Evolutionary conservation across 2,888 invertebrate genomes (phyloP), one percentile per base, ranked within the genome.

Genomic region (Ormyrus nitidulus): DNA sequence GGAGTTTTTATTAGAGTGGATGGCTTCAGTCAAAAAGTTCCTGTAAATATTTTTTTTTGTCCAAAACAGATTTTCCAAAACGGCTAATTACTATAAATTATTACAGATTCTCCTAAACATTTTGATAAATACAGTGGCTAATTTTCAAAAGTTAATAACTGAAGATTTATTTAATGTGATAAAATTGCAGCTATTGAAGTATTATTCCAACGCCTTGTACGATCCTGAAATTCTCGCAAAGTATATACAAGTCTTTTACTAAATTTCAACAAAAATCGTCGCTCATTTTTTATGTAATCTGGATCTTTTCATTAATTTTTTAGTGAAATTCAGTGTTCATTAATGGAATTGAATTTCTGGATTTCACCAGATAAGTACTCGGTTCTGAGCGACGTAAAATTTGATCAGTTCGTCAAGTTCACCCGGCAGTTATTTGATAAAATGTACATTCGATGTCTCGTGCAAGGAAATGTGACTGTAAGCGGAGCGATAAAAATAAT

Each of bases 391-490:
- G 83, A 85, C n/a, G 88, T 96, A 2, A 93, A 92, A 0, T 91
- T 94, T 13, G 88, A 92, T 0, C 93, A 94, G 75, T 91, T 97
- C 79, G 88, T 92, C 74, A 87, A 91, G 0, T 96, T 95, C 89
- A 92, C 93, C 0, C 86, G 91, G 0, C 87, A 91, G 0, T 93
- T 95, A 81, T 92, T 94, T 3, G 90, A 92, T 54, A 92, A 93
- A 73, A 87, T 96, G 79, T 95, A 94, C 86, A 90, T 96, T 46
- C 95, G 96, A 91, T 93, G 93, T 5, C 91, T 97, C 62, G 93
- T 96, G 73, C 96, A 96, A 90, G 97, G 97, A n/a, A 98, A 98
- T 90, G 90, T 96, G 19, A 92, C 92, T 1, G 92, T 93, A 91
- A 91, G 93, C 68, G 91, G 93, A 7, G 95, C 95, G 0, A 89